Evolutionary conservation across 1,140 invertebrate species (phyloP).

Genomic region (Telenomus remus): DNA sequence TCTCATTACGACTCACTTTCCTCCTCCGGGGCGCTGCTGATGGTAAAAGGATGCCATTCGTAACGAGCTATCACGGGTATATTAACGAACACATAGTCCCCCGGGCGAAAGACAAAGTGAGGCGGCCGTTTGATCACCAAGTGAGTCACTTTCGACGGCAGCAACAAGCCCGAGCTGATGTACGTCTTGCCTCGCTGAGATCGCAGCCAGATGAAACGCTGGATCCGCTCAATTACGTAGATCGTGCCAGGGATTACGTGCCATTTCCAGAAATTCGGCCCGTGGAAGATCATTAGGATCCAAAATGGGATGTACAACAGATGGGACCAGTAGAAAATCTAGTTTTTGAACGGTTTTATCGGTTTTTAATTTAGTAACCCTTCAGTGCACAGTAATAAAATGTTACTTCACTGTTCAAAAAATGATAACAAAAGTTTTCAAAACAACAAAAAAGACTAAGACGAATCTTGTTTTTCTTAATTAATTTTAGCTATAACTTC

Average conservation of each 20-base stretch:
- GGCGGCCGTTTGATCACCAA: conserved; percentile 89
- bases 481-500: no score
- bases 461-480: no score
- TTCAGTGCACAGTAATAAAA: no score
- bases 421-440: no score
- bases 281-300: conserved; percentile 90
- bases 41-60: conserved; percentile 98
- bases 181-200: conserved; percentile 87
- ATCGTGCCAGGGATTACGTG: conserved; percentile 88
- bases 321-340: conserved; percentile 98
- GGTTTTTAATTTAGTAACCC: no score
- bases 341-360: conserved; percentile 12
- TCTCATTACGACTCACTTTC: conserved; percentile 79
- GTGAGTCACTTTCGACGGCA: conserved; percentile 91
- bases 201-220: conserved; percentile 80
- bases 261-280: conserved; percentile 97
- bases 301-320: conserved; percentile 93
- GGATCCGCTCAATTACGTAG: conserved; percentile 86
- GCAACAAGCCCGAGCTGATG: conserved; percentile 88
- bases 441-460: no score
- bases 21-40: conserved; percentile 96
- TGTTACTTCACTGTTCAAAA: no score
- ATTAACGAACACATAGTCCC: conserved; percentile 96
- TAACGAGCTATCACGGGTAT: conserved; percentile 93
- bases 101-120: conserved; percentile 92